A percentile compares a stretch with the other conserved stretches of the same genome.
phyloP scores from a whole-genome alignment of 2,113 vertebrate species.

The Puntigrus tetrazona region DNA sequence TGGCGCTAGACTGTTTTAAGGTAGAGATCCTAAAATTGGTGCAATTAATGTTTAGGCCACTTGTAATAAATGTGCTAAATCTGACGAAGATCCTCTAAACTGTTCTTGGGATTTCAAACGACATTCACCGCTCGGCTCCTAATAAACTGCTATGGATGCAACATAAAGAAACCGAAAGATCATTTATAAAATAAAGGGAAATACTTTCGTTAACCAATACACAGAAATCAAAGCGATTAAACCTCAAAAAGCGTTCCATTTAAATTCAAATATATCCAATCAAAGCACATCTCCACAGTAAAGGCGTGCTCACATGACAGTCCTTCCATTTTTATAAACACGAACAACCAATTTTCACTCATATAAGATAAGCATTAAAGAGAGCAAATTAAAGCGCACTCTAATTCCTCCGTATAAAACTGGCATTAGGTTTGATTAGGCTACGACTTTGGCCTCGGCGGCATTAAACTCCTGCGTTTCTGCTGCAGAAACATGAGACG shows the following conservation, averaged over 20 bases:
- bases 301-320: neutral
- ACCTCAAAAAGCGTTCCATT: neutral
- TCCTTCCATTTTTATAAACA: neutral
- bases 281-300: neutral
- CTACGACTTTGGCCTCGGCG: neutral
- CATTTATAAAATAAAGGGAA: neutral
- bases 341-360: neutral
- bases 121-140: neutral
- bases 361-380: conserved; percentile 53
- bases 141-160: neutral
- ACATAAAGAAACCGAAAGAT: neutral
- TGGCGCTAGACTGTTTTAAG: neutral
- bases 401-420: conserved; percentile 60
- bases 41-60: neutral
- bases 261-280: neutral
- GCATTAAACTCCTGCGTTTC: neutral
- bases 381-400: conserved; percentile 60
- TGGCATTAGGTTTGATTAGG: conserved; percentile 43
- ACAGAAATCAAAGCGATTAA: neutral
- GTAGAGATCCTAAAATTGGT: neutral
- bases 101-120: neutral
- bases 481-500: conserved; percentile 2
- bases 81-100: neutral
- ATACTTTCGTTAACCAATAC: neutral
- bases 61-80: neutral